Percentiles rank a stretch among this genome's conserved stretches.
Conservation (phyloP, 2,888 invertebrate genomes). For the Athalia rosae region DNA sequence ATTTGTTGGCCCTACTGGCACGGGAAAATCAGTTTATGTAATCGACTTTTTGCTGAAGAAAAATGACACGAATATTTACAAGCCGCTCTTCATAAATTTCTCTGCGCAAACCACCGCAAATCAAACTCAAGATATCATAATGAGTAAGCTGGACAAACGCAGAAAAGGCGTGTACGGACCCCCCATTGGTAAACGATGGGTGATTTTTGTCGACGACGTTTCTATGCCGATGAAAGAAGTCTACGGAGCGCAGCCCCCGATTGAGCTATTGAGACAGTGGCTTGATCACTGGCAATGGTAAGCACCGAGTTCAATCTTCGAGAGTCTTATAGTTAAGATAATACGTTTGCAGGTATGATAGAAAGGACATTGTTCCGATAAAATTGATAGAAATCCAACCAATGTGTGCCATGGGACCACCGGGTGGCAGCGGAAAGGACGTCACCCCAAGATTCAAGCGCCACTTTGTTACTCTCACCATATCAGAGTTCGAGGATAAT, state of each 20-base stretch:
- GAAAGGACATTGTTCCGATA: slow-evolving; percentile 85
- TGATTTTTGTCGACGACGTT: slow-evolving; percentile 97
- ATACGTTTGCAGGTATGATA: slow-evolving; percentile 78
- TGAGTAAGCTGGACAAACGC: slow-evolving; percentile 94
- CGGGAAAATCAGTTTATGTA: slow-evolving; percentile 94
- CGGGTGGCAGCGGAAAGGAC: slow-evolving; percentile 87
- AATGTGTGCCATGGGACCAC: slow-evolving; percentile 90
- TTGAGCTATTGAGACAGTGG: slow-evolving; percentile 92
- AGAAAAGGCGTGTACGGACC: slow-evolving; percentile 95
- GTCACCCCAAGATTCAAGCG: slow-evolving; percentile 90
- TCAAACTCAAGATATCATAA: slow-evolving; percentile 95
- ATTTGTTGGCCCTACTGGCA: slow-evolving; percentile 95
- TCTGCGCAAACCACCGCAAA: slow-evolving; percentile 96
- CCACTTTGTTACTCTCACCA: slow-evolving; percentile 89
- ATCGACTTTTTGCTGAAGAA: slow-evolving; percentile 88
- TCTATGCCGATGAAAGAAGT: slow-evolving; percentile 94
- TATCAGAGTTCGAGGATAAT: slow-evolving; percentile 92
- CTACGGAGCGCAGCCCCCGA: slow-evolving; percentile 96
- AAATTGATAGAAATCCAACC: slow-evolving; percentile 85
- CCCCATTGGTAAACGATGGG: slow-evolving; percentile 90
- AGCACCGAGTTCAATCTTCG: neutral
- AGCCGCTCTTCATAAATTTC: slow-evolving; percentile 92
- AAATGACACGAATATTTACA: slow-evolving; percentile 85
- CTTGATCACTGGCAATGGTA: slow-evolving; percentile 92
- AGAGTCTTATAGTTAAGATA: slow-evolving; percentile 28